Base-by-base conservation (phyloP, 2,888 invertebrate genomes). In the Uloborus plumipes region DNA sequence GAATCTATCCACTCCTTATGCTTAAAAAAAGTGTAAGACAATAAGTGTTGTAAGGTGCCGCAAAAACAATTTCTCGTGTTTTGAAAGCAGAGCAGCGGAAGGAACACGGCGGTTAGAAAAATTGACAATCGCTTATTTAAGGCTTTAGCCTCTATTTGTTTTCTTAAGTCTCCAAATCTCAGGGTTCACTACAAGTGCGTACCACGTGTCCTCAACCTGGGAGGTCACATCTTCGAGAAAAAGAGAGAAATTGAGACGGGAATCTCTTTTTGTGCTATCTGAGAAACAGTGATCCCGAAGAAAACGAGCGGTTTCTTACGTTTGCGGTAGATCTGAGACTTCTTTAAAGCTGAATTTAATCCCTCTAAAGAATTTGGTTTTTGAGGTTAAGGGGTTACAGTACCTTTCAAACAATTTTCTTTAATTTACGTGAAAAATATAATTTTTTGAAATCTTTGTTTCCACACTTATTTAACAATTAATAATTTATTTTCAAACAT, bases 151-250 rank as follows among this genome's bases (percentile, higher is more conserved):
- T 74, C 58, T 74, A 70, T 81, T 81, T 81, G 80, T 81, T 81
- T 81, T 62, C 53, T 49, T 55, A 81, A 74, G 70, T n/a, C 15
- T 39, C 59, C 11, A n/a, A 22, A 26, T 49, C 26, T 31, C 7
- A 14, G 49, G 53, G n/a, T 55, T 55, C 50, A 39, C 49, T 59
- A 51, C 74, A 74, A 74, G 74, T 81, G 74, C 58, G 20, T 47
- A 81, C 80, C 74, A 74, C 69, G 79, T 70, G 73, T 73, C 80
- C 39, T 58, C 80, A 47, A 64, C 70, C 64, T 81, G 80, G 80
- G 80, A 74, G 80, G 80, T 74, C 80, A 81, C 14, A 26, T 15
- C 31, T 39, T 26, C 74, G 39, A 47, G 50, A 26, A 26, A 26
- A 26, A 26, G 20, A 39, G 47, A 22, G 51, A 26, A 39, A 39